Conservation (phyloP, 64 coral and sea anemone genomes). For the Hydrozoanthus tunicans region DNA sequence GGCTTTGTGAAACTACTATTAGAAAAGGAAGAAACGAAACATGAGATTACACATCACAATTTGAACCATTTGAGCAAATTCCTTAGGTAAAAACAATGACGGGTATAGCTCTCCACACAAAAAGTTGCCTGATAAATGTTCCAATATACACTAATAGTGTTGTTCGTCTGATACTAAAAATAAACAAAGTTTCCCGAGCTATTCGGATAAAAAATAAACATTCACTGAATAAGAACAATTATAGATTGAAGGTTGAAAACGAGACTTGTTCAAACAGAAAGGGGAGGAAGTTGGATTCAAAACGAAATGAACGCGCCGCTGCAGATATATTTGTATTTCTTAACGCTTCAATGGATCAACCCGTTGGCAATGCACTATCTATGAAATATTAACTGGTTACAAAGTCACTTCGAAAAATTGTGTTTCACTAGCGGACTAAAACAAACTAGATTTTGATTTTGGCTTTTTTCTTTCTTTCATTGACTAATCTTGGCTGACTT, state of each 20-base stretch:
- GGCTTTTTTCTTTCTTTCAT: neutral
- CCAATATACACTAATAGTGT: no score
- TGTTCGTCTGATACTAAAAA: no score
- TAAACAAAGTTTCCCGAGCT: no score
- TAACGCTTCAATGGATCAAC: conserved; percentile 16
- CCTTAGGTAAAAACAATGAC: no score
- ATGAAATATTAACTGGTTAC: conserved; percentile 58
- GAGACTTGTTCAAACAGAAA: neutral
- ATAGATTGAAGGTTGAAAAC: neutral
- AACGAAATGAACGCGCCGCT: neutral
- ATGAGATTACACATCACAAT: neutral
- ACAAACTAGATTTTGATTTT: neutral
- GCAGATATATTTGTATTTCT: neutral
- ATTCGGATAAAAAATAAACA: no score
- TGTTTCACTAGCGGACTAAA: neutral
- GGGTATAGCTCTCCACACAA: no score
- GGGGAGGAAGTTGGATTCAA: neutral
- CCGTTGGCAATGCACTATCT: conserved; percentile 1
- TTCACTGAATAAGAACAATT: no score
- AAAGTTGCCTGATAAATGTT: no score
- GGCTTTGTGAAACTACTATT: neutral
- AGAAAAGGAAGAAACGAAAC: neutral
- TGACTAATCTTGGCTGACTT: neutral
- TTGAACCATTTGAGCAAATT: neutral
- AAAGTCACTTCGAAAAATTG: conserved; percentile 28